Percentiles rank a stretch among this genome's conserved stretches.
These are phyloP conservation scores for Drosophila willistoni DNA, from an alignment of 1,140 invertebrate species.

Conservation along the genomic window DNA sequence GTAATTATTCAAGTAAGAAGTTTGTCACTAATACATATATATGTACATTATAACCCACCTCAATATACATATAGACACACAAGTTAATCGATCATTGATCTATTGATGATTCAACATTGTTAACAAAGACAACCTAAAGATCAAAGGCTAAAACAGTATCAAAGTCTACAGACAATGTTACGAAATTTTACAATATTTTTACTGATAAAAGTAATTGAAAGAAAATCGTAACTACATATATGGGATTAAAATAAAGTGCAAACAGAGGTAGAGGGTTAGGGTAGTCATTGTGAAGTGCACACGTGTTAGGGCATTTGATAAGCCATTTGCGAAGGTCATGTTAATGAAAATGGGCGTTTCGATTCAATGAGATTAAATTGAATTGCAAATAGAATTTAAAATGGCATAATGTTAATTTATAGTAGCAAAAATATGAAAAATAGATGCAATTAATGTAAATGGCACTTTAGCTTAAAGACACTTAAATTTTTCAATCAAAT, in stretches of 20 bases:
- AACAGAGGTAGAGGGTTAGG: not conserved
- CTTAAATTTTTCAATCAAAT: not conserved
- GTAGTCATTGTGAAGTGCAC: not conserved
- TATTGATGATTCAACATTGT: not conserved
- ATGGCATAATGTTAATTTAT: not conserved
- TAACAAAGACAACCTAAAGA: not conserved
- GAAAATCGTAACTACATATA: constrained; percentile 7
- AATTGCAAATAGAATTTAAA: not conserved
- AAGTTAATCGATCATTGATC: constrained; percentile 4
- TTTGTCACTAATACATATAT: too few species aligned
- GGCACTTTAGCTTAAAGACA: not conserved
- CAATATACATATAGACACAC: not conserved
- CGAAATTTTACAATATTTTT: not conserved
- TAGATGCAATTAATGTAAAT: too few species aligned
- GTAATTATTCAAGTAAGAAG: too few species aligned
- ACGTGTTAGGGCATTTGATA: not conserved
- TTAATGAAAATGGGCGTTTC: constrained; percentile 5
- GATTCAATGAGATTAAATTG: not conserved
- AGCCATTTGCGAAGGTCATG: constrained; percentile 5
- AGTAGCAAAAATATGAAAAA: not conserved
- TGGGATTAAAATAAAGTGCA: not conserved
- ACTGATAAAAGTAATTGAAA: not conserved
- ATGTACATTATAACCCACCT: not conserved
- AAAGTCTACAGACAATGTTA: not conserved
- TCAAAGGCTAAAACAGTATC: not conserved